Conservation (phyloP, 2,888 invertebrate species). For the Malthinus seriepunctatus region DNA sequence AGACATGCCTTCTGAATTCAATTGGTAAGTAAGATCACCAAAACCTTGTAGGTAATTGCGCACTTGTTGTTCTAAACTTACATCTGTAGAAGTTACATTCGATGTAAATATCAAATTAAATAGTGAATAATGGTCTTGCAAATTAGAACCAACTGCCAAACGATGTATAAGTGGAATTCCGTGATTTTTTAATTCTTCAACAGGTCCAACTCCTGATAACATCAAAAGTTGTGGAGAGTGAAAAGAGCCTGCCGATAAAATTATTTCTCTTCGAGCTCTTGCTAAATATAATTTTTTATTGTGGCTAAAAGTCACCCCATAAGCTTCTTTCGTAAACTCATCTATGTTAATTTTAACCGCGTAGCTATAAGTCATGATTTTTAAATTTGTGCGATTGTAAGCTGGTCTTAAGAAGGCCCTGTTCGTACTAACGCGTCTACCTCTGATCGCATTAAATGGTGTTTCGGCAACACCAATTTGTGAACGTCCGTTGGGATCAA, state of each 20-base stretch:
- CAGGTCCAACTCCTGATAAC: conserved; percentile 80
- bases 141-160: conserved; percentile 73
- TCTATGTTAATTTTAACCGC: conserved; percentile 68
- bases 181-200: conserved; percentile 60
- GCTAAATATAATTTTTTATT: conserved; percentile 58
- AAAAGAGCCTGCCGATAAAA: conserved; percentile 77
- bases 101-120: conserved; percentile 65
- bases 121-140: conserved; percentile 76
- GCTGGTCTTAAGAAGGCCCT: conserved; percentile 76
- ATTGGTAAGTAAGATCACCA: conserved; percentile 35
- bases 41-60: conserved; percentile 30
- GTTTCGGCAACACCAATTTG: conserved; percentile 66
- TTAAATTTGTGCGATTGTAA: conserved; percentile 65
- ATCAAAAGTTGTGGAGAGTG: conserved; percentile 82
- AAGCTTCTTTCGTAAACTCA: conserved; percentile 59
- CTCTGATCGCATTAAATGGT: conserved; percentile 64
- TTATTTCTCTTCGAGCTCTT: conserved; percentile 70
- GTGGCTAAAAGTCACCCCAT: conserved; percentile 70
- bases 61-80: conserved; percentile 19
- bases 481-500: conserved; percentile 65
- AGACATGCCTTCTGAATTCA: conserved; percentile 33
- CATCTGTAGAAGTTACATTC: conserved; percentile 19
- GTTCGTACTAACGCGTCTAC: conserved; percentile 57
- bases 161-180: conserved; percentile 65
- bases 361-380: conserved; percentile 69